Evolutionary conservation across 1,140 invertebrate genomes (phyloP).

Genomic region (Calephelis nemesis): DNA sequence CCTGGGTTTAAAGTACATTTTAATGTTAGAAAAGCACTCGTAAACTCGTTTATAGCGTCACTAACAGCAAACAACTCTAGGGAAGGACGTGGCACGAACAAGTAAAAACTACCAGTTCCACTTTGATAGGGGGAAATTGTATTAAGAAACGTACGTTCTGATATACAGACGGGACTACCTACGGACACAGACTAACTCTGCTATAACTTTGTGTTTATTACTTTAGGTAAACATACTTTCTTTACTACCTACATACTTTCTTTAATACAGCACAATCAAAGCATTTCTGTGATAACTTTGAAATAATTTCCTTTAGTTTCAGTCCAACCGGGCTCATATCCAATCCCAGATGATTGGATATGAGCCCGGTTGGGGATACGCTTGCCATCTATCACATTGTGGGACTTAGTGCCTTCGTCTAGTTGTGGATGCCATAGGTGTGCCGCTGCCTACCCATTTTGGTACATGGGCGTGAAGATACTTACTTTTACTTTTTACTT

Average conservation of each 20-base stretch:
- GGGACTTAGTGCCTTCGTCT: too few species aligned
- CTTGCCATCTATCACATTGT: too few species aligned
- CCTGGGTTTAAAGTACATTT: constrained; percentile 10
- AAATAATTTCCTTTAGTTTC: too few species aligned
- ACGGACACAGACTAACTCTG: not conserved
- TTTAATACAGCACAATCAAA: too few species aligned
- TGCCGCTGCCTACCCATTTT: too few species aligned
- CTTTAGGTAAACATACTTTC: not conserved
- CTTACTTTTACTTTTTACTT: too few species aligned
- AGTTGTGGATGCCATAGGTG: too few species aligned
- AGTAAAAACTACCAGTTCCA: constrained; percentile 46
- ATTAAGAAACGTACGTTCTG: constrained; percentile 18
- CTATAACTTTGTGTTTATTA: constrained; percentile 1
- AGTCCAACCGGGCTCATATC: too few species aligned
- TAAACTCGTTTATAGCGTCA: constrained; percentile 51
- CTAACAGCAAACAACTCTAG: constrained; percentile 44
- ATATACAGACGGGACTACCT: not conserved
- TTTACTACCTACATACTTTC: not conserved
- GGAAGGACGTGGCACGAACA: constrained; percentile 50
- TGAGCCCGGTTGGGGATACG: too few species aligned
- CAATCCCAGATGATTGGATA: too few species aligned
- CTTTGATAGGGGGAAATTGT: constrained; percentile 42
- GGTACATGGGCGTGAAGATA: too few species aligned
- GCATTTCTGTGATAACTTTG: too few species aligned
- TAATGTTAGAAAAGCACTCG: constrained; percentile 17